Conservation (phyloP, 1,140 invertebrate genomes). For the Tetranychus urticae region DNA sequence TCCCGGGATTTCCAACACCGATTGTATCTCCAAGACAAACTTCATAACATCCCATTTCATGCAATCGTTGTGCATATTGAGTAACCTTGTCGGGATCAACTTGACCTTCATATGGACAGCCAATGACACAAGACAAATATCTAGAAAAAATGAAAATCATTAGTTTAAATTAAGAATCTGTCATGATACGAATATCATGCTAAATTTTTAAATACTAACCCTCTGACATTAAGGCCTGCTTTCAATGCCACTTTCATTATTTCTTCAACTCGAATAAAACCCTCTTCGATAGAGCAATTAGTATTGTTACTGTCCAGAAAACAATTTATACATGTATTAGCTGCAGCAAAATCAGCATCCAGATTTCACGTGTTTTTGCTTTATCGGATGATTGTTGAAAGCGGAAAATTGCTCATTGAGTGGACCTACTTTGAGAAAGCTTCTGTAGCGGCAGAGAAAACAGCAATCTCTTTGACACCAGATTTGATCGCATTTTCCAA, state of each 20-base stretch:
- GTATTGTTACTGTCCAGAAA: constrained; percentile 42
- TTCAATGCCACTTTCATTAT: constrained; percentile 40
- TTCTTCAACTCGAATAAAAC: constrained; percentile 40
- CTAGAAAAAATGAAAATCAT: constrained; percentile 27
- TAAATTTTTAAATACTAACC: no score
- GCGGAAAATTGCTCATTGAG: not conserved
- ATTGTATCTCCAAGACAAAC: constrained; percentile 93
- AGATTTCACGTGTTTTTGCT: no score
- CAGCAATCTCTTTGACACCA: constrained; percentile 65
- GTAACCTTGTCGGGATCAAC: constrained; percentile 49
- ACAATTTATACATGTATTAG: not conserved
- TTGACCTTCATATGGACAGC: constrained; percentile 86
- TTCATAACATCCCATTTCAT: constrained; percentile 73
- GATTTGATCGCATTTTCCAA: constrained; percentile 17
- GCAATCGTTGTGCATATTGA: constrained; percentile 38
- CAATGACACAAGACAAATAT: constrained; percentile 24
- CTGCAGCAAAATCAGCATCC: no score
- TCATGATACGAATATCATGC: not conserved
- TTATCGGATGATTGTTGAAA: not conserved
- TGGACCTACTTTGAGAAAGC: constrained; percentile 24
- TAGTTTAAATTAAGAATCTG: not conserved
- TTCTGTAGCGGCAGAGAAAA: constrained; percentile 84
- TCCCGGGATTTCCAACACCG: constrained; percentile 71
- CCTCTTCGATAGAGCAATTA: constrained; percentile 73
- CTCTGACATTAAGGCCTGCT: constrained; percentile 27